Evolutionary conservation across 2,888 invertebrate species (phyloP), one percentile per base, ranked within the genome.

Genomic region (Pemphredon lugubris): DNA sequence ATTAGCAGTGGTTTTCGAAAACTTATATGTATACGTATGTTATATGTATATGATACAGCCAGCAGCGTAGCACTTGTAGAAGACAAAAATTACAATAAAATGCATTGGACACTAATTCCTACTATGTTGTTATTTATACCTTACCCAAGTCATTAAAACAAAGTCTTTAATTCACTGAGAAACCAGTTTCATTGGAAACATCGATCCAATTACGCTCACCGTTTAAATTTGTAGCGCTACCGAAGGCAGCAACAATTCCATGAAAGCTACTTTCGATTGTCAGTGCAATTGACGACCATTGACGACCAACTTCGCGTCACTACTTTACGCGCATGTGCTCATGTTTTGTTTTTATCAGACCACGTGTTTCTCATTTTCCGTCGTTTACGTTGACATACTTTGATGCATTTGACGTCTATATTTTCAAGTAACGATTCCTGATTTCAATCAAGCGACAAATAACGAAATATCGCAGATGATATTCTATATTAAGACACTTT

Each of bases 51-150:
- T 63, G 63, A 76, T 59, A 63, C 47, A 51, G 18, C 51, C 68
- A 67, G 39, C 42, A 73, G 60, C 39, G 54, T 60, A 69, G 72
- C 60, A 72, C 76, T 74, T 79, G 77, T 79, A 79, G 74, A 45
- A 51, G 30, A 65, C 26, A 13, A 60, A 58, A 39, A 65, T 69
- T 57, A 53, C 47, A 76, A 79, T 79, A 77, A 78, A 79, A 70
- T 39, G 50, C 45, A 66, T 59, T 69, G 51, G 61, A 57, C 39
- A 65, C 30, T 9, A 20, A 53, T 21, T 16, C 13, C 7, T 1
- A 30, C 4, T 14, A 14, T 26, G 11, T 5, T 26, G 1, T 30
- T 30, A 2, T 5, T 16, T 13, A 14, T 16, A 14, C 11, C n/a
- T n/a, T n/a, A n/a, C n/a, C n/a, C n/a, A n/a, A n/a, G n/a, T n/a